A percentile compares a stretch with the other conserved stretches of the same genome.
Evolutionary conservation across 2,113 vertebrate genomes (phyloP).

Genomic region (Colinus virginianus): DNA sequence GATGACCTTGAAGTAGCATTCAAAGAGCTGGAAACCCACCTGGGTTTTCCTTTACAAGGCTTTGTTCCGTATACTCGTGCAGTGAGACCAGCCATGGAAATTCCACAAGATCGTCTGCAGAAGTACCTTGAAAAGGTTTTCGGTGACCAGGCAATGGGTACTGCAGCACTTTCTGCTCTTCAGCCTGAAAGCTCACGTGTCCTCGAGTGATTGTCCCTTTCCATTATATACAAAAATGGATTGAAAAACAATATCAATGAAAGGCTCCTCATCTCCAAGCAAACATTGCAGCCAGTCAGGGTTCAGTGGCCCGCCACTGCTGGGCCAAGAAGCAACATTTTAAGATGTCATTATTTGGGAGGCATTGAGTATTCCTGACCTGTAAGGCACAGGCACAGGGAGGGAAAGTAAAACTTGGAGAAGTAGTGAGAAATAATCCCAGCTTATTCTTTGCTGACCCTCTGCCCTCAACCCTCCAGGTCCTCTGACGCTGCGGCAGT

Average conservation of each 20-base stretch:
- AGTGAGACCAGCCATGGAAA: constrained; percentile 71
- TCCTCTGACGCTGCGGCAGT: constrained; percentile 72
- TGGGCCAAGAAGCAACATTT: background rate
- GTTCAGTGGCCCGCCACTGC: background rate
- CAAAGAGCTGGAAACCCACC: constrained; percentile 75
- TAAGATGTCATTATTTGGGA: background rate
- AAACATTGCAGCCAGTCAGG: background rate
- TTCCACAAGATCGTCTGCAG: constrained; percentile 74
- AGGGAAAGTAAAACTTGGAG: background rate
- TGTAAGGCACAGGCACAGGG: background rate
- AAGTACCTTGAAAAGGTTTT: constrained; percentile 78
- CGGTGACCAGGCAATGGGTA: constrained; percentile 72
- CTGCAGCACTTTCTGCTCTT: background rate
- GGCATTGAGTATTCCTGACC: background rate
- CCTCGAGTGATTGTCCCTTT: background rate
- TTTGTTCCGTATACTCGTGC: constrained; percentile 64
- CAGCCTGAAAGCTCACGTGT: background rate
- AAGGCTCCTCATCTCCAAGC: background rate
- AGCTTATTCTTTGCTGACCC: background rate
- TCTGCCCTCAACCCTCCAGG: constrained; percentile 64
- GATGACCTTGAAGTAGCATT: constrained; percentile 73
- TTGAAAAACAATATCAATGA: background rate
- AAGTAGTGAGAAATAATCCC: background rate
- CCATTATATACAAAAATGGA: background rate
- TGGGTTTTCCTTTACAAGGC: constrained; percentile 76